Percentiles rank a stretch among this genome's conserved stretches.
Conservation (phyloP, 2,888 invertebrate genomes). For the Argynnis bischoffii region DNA sequence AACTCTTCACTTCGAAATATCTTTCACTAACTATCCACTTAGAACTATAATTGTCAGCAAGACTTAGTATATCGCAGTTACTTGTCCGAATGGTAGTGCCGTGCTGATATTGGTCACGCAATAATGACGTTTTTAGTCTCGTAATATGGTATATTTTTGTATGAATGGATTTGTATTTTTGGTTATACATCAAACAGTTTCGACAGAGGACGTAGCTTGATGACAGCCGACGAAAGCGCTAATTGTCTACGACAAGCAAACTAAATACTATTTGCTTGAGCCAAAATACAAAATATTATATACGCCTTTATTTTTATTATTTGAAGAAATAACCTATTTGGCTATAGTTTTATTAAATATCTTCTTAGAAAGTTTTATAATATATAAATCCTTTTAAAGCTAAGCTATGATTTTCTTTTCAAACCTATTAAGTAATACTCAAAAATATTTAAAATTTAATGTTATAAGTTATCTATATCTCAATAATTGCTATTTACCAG, state of each 20-base stretch:
- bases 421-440: no score
- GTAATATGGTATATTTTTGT: conserved; percentile 33
- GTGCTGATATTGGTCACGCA: conserved; percentile 7
- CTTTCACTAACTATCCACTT: conserved; percentile 33
- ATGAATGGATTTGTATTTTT: conserved; percentile 37
- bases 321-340: conserved; percentile 14
- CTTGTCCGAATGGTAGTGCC: neutral
- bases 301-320: no score
- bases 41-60: conserved; percentile 35
- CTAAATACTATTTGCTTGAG: conserved; percentile 51
- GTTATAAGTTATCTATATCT: no score
- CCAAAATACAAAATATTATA: conserved; percentile 47
- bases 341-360: no score
- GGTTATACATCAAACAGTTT: conserved; percentile 40
- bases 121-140: conserved; percentile 26
- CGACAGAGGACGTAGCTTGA: conserved; percentile 45
- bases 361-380: no score
- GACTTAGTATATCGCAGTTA: conserved; percentile 15
- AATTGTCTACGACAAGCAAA: conserved; percentile 61
- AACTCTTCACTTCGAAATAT: conserved; percentile 34
- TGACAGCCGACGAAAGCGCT: conserved; percentile 72
- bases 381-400: no score
- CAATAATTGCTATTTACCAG: no score
- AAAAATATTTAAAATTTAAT: no score
- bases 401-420: no score